Evolutionary conservation across 2,113 vertebrate species (phyloP).

Genomic region (Guaruba guarouba): DNA sequence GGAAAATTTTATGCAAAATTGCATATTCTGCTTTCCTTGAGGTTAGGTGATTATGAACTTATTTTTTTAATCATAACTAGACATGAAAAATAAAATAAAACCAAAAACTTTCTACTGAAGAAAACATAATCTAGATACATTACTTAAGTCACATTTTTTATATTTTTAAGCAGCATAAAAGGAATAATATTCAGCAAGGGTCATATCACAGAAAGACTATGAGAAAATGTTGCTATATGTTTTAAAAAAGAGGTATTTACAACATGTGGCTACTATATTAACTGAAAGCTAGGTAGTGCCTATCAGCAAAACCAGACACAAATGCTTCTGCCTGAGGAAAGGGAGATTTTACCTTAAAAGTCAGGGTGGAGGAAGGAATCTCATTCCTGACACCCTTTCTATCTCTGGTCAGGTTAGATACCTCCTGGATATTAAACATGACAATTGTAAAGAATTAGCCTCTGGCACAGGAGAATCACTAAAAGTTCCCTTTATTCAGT

Average conservation of each 20-base stretch:
- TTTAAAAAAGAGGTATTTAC: not conserved
- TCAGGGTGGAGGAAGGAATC: not conserved
- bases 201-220: not conserved
- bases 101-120: not conserved
- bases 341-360: not conserved
- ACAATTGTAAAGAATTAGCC: not conserved
- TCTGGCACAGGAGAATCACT: not conserved
- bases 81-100: not conserved
- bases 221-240: not conserved
- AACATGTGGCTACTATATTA: not conserved
- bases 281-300: not conserved
- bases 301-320: not conserved
- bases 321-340: not conserved
- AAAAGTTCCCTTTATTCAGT: rapidly evolving
- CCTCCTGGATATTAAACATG: not conserved
- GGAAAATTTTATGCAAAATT: not conserved
- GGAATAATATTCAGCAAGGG: not conserved
- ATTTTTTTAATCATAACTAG: not conserved
- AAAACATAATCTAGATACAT: not conserved
- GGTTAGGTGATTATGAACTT: not conserved
- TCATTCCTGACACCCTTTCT: not conserved
- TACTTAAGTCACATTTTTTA: not conserved
- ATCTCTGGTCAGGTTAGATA: not conserved
- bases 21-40: not conserved
- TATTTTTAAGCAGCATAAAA: not conserved